Conservation (phyloP, 2,113 vertebrate species). For the Balaeniceps rex region DNA sequence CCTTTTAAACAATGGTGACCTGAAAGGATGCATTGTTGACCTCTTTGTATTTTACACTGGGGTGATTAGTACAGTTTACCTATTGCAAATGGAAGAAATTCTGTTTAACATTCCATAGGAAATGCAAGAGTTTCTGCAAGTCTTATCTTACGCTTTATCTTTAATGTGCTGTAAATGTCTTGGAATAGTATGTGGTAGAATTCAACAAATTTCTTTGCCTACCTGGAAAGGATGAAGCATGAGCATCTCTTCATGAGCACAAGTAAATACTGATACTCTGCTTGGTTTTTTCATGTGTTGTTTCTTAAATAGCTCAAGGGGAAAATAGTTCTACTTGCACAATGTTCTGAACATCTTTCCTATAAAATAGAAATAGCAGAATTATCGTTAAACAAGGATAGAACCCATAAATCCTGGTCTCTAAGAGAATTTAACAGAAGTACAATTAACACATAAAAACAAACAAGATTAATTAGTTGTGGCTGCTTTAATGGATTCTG, state of each 20-base stretch:
- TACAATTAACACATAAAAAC: background rate
- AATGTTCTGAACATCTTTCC: background rate
- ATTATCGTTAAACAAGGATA: background rate
- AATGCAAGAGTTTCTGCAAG: background rate
- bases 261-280: background rate
- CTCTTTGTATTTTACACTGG: constrained; percentile 44
- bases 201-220: constrained; percentile 9
- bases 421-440: constrained; percentile 10
- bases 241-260: background rate
- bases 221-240: background rate
- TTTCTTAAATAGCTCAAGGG: background rate
- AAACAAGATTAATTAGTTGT: constrained; percentile 12
- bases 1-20: constrained; percentile 54
- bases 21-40: constrained; percentile 75
- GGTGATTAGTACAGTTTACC: constrained; percentile 5
- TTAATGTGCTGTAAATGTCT: background rate
- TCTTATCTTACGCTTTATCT: background rate
- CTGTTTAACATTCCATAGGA: background rate
- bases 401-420: background rate
- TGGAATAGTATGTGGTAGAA: background rate
- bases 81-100: background rate
- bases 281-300: background rate
- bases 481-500: constrained; percentile 42
- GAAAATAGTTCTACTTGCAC: background rate
- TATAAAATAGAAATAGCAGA: background rate